These are phyloP conservation scores for Megaustenia siamemsis DNA, from an alignment of 2,888 invertebrate species.

Conservation along the genomic window DNA sequence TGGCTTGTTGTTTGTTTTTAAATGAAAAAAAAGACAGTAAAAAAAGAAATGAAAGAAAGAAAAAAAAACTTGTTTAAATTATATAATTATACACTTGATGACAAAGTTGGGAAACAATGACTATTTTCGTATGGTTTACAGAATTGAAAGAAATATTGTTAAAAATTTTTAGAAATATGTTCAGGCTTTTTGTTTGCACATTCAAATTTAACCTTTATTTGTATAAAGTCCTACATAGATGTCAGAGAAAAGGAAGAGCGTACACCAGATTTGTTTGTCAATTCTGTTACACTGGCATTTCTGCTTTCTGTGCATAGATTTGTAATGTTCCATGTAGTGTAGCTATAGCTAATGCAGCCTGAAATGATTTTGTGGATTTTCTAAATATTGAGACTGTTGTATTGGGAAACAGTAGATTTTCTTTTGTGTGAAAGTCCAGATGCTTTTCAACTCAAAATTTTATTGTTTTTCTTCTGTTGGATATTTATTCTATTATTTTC, in stretches of 20 bases:
- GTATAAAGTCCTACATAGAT: not conserved
- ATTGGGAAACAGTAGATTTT: not conserved
- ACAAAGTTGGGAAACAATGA: not conserved
- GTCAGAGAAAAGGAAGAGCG: not conserved
- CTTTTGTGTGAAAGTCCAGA: too few relatives aligned
- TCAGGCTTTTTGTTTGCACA: too few relatives aligned
- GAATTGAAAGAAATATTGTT: too few relatives aligned
- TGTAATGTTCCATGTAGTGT: not conserved
- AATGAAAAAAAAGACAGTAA: not conserved
- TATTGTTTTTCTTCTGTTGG: too few relatives aligned
- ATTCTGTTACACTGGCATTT: not conserved
- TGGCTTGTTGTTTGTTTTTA: not conserved
- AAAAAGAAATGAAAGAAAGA: too few relatives aligned
- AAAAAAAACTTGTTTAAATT: not conserved
- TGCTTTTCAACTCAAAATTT: too few relatives aligned
- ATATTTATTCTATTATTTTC: too few relatives aligned
- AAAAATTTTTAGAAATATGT: not conserved
- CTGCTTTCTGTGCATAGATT: conserved; percentile 14
- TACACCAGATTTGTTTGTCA: not conserved
- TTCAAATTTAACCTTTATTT: too few relatives aligned
- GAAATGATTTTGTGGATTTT: not conserved
- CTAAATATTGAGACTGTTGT: not conserved
- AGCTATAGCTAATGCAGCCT: not conserved
- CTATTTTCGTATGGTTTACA: not conserved
- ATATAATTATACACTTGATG: conserved; percentile 8